Percentiles rank a stretch among this genome's conserved stretches.
phyloP scores from a whole-genome alignment of 2,888 invertebrate genomes.

The Molorchus minor region DNA sequence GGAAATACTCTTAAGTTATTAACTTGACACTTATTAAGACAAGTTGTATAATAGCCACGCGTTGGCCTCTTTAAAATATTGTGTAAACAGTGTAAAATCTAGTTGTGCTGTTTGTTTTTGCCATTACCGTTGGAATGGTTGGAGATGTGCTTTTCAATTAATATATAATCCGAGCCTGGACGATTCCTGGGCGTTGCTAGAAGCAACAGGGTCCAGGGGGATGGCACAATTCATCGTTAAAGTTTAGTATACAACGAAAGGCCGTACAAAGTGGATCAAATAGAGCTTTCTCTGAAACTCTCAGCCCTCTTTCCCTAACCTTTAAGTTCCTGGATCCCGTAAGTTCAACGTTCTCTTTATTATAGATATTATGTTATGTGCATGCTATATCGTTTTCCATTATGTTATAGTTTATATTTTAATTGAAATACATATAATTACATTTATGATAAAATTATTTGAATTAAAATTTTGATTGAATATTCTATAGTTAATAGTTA shows the following conservation, averaged over 20 bases:
- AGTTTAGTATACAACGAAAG: constrained; percentile 52
- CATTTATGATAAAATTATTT: too few relatives aligned
- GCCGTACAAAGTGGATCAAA: constrained; percentile 40
- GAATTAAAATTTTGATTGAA: too few relatives aligned
- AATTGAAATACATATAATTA: too few relatives aligned
- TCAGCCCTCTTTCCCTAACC: constrained; percentile 14
- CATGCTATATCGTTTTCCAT: too few relatives aligned
- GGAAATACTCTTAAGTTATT: too few relatives aligned
- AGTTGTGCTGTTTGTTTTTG: constrained; percentile 1
- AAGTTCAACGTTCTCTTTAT: neutral
- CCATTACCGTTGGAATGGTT: neutral
- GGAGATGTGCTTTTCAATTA: constrained; percentile 52
- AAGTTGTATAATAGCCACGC: too few relatives aligned
- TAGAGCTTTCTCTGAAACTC: neutral
- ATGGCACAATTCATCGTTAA: constrained; percentile 44
- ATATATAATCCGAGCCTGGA: constrained; percentile 44
- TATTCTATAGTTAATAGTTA: too few relatives aligned
- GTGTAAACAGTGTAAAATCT: constrained; percentile 9
- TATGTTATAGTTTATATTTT: too few relatives aligned
- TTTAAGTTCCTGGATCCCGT: constrained; percentile 19
- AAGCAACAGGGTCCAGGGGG: constrained; percentile 55
- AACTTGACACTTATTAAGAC: too few relatives aligned
- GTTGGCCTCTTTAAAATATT: too few relatives aligned
- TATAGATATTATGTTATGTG: neutral
- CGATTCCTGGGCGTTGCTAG: constrained; percentile 56